Conservation (phyloP, 2,113 vertebrate species). For the Varanus salvator region DNA sequence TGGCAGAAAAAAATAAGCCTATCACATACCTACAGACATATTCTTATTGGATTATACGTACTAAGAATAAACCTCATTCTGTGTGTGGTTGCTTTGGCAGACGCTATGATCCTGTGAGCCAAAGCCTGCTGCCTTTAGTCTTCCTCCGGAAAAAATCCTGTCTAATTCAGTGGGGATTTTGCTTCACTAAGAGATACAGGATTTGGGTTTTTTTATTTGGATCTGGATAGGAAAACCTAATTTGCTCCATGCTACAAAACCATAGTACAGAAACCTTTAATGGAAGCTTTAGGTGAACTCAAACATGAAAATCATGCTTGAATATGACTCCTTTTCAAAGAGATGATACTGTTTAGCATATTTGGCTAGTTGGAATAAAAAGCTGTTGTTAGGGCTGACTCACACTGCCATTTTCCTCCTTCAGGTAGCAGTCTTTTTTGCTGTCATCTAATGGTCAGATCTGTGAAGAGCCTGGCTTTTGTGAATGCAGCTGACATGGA, state of each 20-base stretch:
- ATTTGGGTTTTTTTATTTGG: conserved; percentile 61
- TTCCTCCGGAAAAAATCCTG: conserved; percentile 71
- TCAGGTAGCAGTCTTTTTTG: not conserved
- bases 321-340: conserved; percentile 31
- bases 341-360: conserved; percentile 18
- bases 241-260: conserved; percentile 23
- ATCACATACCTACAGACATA: conserved; percentile 73
- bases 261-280: conserved; percentile 30
- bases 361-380: conserved; percentile 32
- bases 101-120: conserved; percentile 70
- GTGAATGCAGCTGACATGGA: not conserved
- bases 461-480: not conserved
- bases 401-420: not conserved
- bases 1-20: conserved; percentile 67
- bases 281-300: conserved; percentile 10
- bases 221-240: conserved; percentile 36
- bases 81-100: conserved; percentile 73
- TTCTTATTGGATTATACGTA: conserved; percentile 76
- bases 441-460: not conserved
- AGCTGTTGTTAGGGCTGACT: not conserved
- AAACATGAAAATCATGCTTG: conserved; percentile 23
- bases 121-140: conserved; percentile 74
- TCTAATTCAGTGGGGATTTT: conserved; percentile 68
- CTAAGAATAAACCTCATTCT: conserved; percentile 75
- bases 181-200: conserved; percentile 44